These are phyloP conservation scores for Tinea trinotella DNA, from an alignment of 2,888 invertebrate genomes.

Conservation along the genomic window DNA sequence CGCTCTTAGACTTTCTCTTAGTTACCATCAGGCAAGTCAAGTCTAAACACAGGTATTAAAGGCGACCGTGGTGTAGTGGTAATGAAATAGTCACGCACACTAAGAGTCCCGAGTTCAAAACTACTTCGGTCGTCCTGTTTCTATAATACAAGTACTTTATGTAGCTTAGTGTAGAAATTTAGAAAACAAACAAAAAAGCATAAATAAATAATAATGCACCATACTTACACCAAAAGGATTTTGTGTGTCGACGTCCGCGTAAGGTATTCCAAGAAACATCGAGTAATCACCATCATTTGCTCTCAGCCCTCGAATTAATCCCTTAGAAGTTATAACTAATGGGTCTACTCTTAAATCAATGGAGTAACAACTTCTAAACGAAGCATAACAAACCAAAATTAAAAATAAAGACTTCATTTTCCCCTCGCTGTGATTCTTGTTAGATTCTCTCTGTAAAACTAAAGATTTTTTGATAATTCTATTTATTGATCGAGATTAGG, in stretches of 20 bases:
- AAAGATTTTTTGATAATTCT: conserved; percentile 9
- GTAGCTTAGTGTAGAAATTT: no score
- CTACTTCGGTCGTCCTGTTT: no score
- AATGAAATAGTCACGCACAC: no score
- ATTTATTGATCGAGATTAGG: not conserved
- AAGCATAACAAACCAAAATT: not conserved
- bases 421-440: not conserved
- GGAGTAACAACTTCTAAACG: not conserved
- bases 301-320: conserved; percentile 33
- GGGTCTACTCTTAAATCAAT: conserved; percentile 25
- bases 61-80: no score
- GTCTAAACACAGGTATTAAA: no score
- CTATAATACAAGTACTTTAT: no score
- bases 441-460: not conserved
- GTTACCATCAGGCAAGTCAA: no score
- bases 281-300: conserved; percentile 33
- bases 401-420: conserved; percentile 1
- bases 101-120: no score
- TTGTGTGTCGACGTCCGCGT: conserved; percentile 36
- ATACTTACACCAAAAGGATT: conserved; percentile 50
- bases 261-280: conserved; percentile 49
- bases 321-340: conserved; percentile 32
- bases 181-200: no score
- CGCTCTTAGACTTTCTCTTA: no score
- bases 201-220: no score